Percentiles rank a stretch among this genome's conserved stretches.
Evolutionary conservation across 1,140 invertebrate genomes (phyloP).

Genomic region (Drosophila nebulosa): DNA sequence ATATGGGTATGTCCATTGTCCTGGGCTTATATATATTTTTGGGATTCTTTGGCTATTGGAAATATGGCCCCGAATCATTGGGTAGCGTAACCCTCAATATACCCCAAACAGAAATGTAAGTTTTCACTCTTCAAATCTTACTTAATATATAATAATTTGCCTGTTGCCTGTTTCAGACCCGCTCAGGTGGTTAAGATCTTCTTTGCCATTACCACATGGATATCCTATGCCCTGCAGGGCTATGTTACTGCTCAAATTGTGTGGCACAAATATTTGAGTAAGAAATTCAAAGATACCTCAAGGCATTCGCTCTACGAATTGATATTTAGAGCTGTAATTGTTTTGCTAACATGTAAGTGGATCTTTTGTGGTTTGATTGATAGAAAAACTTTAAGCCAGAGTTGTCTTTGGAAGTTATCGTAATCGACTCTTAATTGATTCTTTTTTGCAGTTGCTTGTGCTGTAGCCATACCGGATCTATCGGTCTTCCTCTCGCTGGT

Average conservation of each 20-base stretch:
- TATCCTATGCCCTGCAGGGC: constrained; percentile 95
- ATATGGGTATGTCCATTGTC: constrained; percentile 89
- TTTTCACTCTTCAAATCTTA: background rate
- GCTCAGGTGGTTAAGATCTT: constrained; percentile 90
- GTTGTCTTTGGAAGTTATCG: too few species aligned
- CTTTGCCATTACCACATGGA: constrained; percentile 93
- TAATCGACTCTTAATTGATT: too few species aligned
- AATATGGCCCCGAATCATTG: constrained; percentile 85
- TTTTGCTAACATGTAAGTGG: constrained; percentile 87
- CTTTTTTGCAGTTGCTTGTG: constrained; percentile 85
- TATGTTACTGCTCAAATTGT: constrained; percentile 96
- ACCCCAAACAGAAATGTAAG: constrained; percentile 83
- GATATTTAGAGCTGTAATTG: constrained; percentile 84
- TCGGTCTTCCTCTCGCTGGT: constrained; percentile 96
- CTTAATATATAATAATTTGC: background rate
- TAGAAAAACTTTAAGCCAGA: too few species aligned
- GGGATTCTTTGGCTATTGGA: constrained; percentile 92
- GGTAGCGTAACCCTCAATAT: constrained; percentile 90
- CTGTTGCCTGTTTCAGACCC: constrained; percentile 84
- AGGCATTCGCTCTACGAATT: constrained; percentile 84
- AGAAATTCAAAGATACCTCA: constrained; percentile 82
- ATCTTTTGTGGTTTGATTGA: too few species aligned
- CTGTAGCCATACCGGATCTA: constrained; percentile 92
- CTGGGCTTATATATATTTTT: constrained; percentile 87
- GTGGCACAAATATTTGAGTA: constrained; percentile 88